Evolutionary conservation across 23 tunicate genomes (phyloP).

Genomic region (Diplosoma virens): DNA sequence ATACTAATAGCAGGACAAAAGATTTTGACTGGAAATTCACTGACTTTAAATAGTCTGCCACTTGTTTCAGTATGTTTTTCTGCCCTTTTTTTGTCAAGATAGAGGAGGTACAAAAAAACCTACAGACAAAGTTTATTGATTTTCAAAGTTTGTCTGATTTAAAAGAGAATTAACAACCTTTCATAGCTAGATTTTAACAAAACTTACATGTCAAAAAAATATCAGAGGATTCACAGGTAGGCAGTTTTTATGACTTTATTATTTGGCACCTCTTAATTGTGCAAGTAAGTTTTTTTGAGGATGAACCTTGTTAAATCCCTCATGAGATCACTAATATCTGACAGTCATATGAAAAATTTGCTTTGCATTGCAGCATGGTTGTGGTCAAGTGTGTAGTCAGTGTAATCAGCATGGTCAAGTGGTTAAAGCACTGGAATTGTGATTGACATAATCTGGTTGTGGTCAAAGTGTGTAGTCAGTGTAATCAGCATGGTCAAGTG

Average conservation of each 20-base stretch:
- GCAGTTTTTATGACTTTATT: constrained; percentile 42
- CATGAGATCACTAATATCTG: constrained; percentile 16
- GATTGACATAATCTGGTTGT: too few species aligned
- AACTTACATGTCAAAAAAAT: constrained; percentile 34
- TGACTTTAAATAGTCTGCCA: constrained; percentile 45
- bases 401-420: too few species aligned
- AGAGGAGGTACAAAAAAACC: constrained; percentile 52
- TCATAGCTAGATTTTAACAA: constrained; percentile 41
- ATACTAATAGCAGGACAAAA: constrained; percentile 49
- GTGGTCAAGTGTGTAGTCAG: too few species aligned
- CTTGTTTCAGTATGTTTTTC: constrained; percentile 50
- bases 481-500: too few species aligned
- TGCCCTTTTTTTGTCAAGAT: constrained; percentile 56
- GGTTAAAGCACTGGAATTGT: too few species aligned
- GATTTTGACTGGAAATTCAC: constrained; percentile 41
- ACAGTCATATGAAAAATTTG: too few species aligned
- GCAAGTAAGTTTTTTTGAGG: constrained; percentile 52
- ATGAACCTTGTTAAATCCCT: constrained; percentile 46
- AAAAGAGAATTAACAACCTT: constrained; percentile 38
- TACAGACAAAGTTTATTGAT: too few species aligned
- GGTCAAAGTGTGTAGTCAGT: too few species aligned
- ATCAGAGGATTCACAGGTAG: constrained; percentile 39
- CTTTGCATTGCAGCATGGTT: too few species aligned
- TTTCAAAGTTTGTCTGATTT: too few species aligned
- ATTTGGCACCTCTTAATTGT: constrained; percentile 49